phyloP scores from a whole-genome alignment of 2,113 vertebrate species.

The human (Homo sapiens) region DNA sequence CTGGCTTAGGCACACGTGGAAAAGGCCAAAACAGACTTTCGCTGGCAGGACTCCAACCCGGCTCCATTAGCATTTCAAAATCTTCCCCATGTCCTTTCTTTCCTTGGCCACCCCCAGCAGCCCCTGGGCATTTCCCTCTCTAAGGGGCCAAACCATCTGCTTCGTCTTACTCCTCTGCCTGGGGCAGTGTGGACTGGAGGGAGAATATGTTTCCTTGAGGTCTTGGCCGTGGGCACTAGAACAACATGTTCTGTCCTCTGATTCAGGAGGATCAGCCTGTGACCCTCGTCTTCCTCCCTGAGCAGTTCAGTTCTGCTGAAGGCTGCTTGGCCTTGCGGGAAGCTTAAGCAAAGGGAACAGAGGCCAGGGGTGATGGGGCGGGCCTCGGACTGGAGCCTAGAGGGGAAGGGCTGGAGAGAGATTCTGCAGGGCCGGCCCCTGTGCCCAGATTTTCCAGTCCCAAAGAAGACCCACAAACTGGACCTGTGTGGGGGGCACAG shows the following conservation, averaged over 20 bases:
- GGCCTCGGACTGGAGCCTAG: background rate
- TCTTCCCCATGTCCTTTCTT: background rate
- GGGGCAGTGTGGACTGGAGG: background rate
- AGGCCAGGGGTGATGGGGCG: background rate
- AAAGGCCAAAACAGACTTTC: background rate
- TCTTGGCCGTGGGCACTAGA: background rate
- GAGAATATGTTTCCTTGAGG: constrained; percentile 26
- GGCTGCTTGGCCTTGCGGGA: background rate
- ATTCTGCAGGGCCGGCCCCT: accelerated
- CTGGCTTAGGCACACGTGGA: background rate
- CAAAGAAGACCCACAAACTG: background rate
- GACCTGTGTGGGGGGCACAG: background rate
- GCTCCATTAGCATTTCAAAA: background rate
- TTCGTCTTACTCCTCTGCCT: background rate
- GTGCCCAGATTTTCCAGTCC: background rate
- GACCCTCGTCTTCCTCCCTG: background rate
- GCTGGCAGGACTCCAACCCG: background rate
- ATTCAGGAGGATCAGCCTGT: background rate
- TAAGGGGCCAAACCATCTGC: constrained; percentile 51
- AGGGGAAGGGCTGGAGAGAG: background rate
- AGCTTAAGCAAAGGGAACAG: background rate
- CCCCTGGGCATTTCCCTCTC: constrained; percentile 47
- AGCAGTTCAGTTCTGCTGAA: background rate
- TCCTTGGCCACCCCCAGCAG: constrained; percentile 22
- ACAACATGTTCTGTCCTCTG: background rate